Base-by-base conservation (phyloP, 2,113 vertebrate species). In the Atherinomorus stipes region DNA sequence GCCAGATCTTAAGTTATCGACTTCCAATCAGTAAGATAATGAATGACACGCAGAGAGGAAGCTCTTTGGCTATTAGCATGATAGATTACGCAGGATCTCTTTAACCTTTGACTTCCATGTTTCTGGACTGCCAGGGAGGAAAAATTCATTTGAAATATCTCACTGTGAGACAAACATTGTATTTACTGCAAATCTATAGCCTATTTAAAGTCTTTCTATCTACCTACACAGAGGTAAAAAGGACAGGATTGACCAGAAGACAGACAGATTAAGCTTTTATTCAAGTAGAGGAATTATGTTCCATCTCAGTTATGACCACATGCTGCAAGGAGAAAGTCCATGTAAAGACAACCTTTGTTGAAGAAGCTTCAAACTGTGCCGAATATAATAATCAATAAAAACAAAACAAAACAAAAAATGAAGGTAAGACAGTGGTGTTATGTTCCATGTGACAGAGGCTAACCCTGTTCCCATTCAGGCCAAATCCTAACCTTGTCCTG, bases 401-500 rank as follows among this genome's bases (percentile, higher is more conserved):
- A 44, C 13, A 42, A 42, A 31, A 51, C 10, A 34, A 23, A 19
- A 68, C 12, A 19, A 19, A 25, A 53, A 45, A 15, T 19, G 50
- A 25, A 18, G 42, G 0, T 42, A 40, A 53, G 45, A 40, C 3
- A 40, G 38, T 21, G 37, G 49, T 6, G 19, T 11, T 42, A 11
- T 1, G 19, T 52, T 42, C 61, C 47, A 49, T 58, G 23, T 57
- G 65, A 57, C 5, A 47, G n/a, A 47, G 40, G 28, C 51, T 16
- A 63, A 76, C 71, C 80, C 77, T 66, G 71, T 85, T 86, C 70
- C 11, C 62, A 85, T 81, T 58, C 56, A 71, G 80, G 63, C 72
- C 76, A 74, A 18, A 61, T 57, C 65, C 70, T 51, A 63, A 73
- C 71, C 72, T 23, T 28, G 75, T 44, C 73, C 80, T 56, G 67